phyloP scores from a whole-genome alignment of 2,888 invertebrate genomes.

The Eurois occulta region DNA sequence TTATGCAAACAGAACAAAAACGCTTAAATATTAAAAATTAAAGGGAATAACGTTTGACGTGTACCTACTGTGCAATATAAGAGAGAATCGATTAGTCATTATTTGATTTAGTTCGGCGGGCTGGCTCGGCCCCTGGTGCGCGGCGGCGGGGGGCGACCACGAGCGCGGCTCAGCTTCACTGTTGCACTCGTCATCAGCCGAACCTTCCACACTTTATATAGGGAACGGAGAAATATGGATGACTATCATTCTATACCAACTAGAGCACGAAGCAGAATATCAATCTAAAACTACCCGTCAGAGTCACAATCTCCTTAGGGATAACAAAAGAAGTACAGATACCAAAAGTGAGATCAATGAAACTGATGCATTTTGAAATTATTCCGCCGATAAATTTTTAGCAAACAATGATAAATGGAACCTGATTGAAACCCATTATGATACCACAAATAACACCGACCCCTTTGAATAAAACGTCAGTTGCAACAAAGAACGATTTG shows the following conservation, averaged over 20 bases:
- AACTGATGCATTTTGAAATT: conserved; percentile 55
- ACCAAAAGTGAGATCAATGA: conserved; percentile 18
- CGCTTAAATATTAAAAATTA: conserved; percentile 85
- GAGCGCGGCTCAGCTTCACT: conserved; percentile 81
- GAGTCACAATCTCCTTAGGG: not conserved
- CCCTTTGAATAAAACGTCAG: conserved; percentile 70
- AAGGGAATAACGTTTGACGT: conserved; percentile 89
- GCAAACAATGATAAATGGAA: conserved; percentile 68
- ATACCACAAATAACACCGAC: conserved; percentile 66
- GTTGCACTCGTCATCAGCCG: conserved; percentile 85
- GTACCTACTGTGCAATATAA: conserved; percentile 91
- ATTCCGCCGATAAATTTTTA: conserved; percentile 60
- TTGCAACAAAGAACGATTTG: conserved; percentile 69
- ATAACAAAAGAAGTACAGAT: conserved; percentile 1
- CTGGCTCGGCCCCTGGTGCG: conserved; percentile 85
- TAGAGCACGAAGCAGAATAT: conserved; percentile 54
- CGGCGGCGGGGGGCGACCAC: conserved; percentile 86
- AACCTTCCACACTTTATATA: conserved; percentile 89
- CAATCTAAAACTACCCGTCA: conserved; percentile 10
- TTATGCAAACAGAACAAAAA: conserved; percentile 88
- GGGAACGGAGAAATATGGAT: conserved; percentile 78
- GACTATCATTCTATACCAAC: conserved; percentile 67
- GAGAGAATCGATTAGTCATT: conserved; percentile 90
- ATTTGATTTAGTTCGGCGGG: conserved; percentile 90
- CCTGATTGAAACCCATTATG: conserved; percentile 67